A percentile compares a stretch with the other conserved stretches of the same genome.
These are phyloP conservation scores for Parauchenoglanis ngamensis DNA, from an alignment of 2,797 vertebrate species.

Conservation along the genomic window DNA sequence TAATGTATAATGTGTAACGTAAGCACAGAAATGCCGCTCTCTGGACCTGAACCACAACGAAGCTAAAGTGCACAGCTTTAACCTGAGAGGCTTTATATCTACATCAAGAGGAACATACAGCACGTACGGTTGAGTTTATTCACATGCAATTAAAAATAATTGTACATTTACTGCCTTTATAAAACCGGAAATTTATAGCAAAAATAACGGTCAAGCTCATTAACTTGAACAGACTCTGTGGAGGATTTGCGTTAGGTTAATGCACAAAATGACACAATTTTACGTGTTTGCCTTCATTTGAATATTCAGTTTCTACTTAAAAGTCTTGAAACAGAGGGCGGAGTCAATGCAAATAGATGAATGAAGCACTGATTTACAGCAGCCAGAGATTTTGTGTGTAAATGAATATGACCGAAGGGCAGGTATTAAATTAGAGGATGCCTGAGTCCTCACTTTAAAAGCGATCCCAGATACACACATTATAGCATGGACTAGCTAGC, in stretches of 20 bases:
- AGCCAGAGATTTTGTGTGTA: background rate
- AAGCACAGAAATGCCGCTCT: background rate
- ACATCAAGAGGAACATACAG: background rate
- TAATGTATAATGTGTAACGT: constrained; percentile 26
- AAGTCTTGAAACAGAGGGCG: background rate
- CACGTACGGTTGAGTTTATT: background rate
- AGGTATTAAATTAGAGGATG: background rate
- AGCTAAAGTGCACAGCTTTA: background rate
- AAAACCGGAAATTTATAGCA: background rate
- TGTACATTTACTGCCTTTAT: background rate
- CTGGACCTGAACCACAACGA: background rate
- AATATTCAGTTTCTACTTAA: background rate
- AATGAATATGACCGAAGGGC: background rate
- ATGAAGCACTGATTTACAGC: background rate
- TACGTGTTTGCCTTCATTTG: background rate
- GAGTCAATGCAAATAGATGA: background rate
- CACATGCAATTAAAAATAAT: background rate
- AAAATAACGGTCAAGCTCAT: background rate
- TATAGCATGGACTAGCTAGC: background rate
- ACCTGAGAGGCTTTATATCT: background rate
- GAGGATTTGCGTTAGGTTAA: background rate
- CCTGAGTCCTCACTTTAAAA: no score
- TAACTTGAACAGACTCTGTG: background rate
- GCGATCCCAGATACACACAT: background rate
- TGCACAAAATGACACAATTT: background rate